Conservation (phyloP, 2,888 invertebrate species). For the Drosophila eohydei region DNA sequence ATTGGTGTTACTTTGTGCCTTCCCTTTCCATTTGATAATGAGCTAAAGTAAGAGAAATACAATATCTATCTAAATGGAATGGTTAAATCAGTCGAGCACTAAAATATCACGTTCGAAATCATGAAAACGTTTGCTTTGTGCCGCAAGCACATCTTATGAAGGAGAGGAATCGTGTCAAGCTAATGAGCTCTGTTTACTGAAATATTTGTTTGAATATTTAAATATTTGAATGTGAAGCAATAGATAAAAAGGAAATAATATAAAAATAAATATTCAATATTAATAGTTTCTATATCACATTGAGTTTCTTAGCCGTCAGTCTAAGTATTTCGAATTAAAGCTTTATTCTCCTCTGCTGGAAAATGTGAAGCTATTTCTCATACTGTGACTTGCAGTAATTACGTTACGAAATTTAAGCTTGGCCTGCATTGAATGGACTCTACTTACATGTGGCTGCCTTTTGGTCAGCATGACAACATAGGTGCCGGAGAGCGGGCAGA, state of each 20-base stretch:
- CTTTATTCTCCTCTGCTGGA: not conserved
- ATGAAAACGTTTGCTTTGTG: not conserved
- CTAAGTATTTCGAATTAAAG: not conserved
- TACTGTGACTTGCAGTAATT: not conserved
- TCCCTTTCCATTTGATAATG: not conserved
- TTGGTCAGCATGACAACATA: conserved; percentile 88
- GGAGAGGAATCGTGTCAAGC: not conserved
- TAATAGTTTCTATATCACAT: not conserved
- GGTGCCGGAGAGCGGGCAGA: conserved; percentile 88
- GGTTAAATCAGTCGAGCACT: not conserved
- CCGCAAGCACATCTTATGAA: not conserved
- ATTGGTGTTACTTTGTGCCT: not conserved
- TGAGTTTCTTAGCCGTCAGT: not conserved
- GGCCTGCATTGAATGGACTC: conserved; percentile 32
- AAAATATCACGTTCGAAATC: not conserved
- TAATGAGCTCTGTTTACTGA: no score
- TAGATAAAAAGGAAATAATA: not conserved
- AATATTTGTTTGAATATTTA: no score
- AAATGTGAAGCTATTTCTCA: no score
- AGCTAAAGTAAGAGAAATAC: not conserved
- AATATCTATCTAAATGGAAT: not conserved
- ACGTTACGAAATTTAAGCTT: not conserved
- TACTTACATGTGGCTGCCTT: conserved; percentile 85
- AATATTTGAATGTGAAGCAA: no score
- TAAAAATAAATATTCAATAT: not conserved